phyloP scores from a whole-genome alignment of 2,797 vertebrate genomes.

The Pogonophryne albipinna region DNA sequence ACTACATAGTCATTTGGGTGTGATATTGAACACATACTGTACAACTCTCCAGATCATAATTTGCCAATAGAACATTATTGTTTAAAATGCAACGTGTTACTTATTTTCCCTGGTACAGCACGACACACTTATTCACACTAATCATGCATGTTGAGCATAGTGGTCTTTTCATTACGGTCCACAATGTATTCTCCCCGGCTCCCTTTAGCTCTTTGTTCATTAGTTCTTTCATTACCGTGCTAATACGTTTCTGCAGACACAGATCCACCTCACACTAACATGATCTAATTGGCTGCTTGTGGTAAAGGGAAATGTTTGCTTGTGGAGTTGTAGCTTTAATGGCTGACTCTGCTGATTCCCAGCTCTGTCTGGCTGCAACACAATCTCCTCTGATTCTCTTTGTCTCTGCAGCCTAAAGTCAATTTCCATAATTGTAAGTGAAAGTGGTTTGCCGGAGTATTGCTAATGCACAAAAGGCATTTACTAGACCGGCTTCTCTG shows the following conservation, averaged over 20 bases:
- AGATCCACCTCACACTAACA: slow-evolving; percentile 45
- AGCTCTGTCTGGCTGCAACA: slow-evolving; percentile 39
- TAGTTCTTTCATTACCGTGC: slow-evolving; percentile 54
- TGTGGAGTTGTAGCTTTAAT: slow-evolving; percentile 40
- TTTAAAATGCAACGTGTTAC: slow-evolving; percentile 27
- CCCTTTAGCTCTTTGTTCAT: slow-evolving; percentile 50
- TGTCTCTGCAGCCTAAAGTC: slow-evolving; percentile 39
- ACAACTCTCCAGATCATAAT: slow-evolving; percentile 14
- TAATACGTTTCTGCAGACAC: slow-evolving; percentile 58
- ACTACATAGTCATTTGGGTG: background rate
- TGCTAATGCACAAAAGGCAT: slow-evolving; percentile 49
- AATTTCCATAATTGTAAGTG: slow-evolving; percentile 54
- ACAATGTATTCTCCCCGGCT: slow-evolving; percentile 32
- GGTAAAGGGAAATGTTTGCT: slow-evolving; percentile 32
- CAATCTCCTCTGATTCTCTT: slow-evolving; percentile 41
- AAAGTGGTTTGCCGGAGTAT: slow-evolving; percentile 38
- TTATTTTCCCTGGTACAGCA: background rate
- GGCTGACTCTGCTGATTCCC: slow-evolving; percentile 28
- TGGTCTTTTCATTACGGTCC: slow-evolving; percentile 47
- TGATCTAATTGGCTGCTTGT: slow-evolving; percentile 55
- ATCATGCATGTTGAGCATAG: slow-evolving; percentile 27
- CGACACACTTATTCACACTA: slow-evolving; percentile 25
- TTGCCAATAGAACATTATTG: slow-evolving; percentile 23
- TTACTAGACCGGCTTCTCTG: slow-evolving; percentile 46
- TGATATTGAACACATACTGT: background rate